Percentiles rank a stretch among this genome's conserved stretches.
phyloP scores from a whole-genome alignment of 2,113 vertebrate species.

The Irena cyanogastra region DNA sequence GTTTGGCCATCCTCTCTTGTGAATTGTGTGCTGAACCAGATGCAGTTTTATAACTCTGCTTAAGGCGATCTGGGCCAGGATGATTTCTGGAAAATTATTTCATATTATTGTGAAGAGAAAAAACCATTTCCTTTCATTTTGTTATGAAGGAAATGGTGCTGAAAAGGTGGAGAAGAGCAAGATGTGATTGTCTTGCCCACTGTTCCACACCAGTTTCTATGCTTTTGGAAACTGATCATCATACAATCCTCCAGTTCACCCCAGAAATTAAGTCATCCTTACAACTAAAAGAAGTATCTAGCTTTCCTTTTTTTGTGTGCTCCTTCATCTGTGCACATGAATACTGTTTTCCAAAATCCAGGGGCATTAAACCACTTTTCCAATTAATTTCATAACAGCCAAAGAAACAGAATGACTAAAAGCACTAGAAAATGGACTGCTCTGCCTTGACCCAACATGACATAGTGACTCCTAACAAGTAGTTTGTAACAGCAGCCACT shows the following conservation, averaged over 20 bases:
- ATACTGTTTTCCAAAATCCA: neutral
- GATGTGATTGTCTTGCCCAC: neutral
- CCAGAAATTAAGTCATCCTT: neutral
- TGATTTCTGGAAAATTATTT: slow-evolving; percentile 18
- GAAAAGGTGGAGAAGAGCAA: neutral
- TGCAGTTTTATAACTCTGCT: neutral
- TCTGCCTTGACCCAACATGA: neutral
- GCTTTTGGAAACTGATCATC: neutral
- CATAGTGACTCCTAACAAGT: neutral
- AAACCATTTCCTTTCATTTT: neutral
- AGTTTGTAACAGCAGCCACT: neutral
- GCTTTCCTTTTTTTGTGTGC: neutral
- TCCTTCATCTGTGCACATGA: neutral
- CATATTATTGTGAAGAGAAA: neutral
- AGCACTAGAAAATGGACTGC: neutral
- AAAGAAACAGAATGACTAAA: neutral
- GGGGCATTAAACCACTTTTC: neutral
- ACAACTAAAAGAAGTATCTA: neutral
- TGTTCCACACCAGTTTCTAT: neutral
- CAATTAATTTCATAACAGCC: neutral
- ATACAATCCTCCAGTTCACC: neutral
- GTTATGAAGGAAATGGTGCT: neutral
- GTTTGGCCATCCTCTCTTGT: neutral
- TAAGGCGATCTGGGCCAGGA: neutral
- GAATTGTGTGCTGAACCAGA: neutral